Percentiles rank a stretch among this genome's conserved stretches.
These are phyloP conservation scores for Helogale parvula DNA, from an alignment of 2,113 vertebrate species.

Conservation along the genomic window DNA sequence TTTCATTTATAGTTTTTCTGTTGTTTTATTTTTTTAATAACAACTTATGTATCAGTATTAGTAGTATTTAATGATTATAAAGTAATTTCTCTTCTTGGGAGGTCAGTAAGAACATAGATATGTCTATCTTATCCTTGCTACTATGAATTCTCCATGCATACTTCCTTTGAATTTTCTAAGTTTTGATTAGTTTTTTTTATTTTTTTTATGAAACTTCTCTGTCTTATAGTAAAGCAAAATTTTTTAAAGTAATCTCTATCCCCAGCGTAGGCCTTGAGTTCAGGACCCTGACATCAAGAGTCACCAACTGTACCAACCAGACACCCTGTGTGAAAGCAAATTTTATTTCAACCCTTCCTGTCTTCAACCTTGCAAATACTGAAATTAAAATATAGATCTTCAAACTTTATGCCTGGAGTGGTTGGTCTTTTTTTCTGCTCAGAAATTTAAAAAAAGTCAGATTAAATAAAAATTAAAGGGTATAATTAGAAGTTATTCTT, in stretches of 20 bases:
- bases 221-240: not conserved
- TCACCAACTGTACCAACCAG: not conserved
- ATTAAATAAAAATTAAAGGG: slow-evolving; percentile 35
- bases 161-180: not conserved
- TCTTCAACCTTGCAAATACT: not conserved
- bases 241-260: not conserved
- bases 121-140: not conserved
- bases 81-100: not conserved
- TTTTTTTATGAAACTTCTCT: not conserved
- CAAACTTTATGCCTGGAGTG: not conserved
- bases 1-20: not conserved
- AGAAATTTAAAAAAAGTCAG: not conserved
- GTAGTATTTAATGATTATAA: not conserved
- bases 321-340: not conserved
- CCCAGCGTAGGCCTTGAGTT: not conserved
- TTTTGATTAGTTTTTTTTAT: not conserved
- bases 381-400: not conserved
- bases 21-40: not conserved
- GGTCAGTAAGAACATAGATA: not conserved
- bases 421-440: not conserved
- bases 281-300: not conserved
- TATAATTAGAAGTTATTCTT: not conserved
- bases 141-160: not conserved
- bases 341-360: slow-evolving; percentile 10
- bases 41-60: not conserved